Evolutionary conservation across 2,113 vertebrate species (phyloP), one percentile per base, ranked within the genome.

Genomic region (Turdus rufiventris): DNA sequence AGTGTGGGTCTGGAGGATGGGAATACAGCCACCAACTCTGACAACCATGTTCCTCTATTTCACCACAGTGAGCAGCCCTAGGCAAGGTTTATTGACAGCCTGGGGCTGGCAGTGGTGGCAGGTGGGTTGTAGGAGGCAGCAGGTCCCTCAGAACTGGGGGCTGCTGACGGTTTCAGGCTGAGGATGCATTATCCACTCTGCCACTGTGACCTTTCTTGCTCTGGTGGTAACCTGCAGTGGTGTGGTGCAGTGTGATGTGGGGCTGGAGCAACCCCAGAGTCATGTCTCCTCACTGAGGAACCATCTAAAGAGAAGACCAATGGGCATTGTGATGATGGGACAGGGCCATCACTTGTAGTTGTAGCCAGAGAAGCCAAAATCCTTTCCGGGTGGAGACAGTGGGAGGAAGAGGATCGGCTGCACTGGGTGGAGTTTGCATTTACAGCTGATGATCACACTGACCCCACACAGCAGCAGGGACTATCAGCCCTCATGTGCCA

Each of bases 321-420:
- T 2, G 8, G 48, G 28, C 6, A 4, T 6, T 6, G 53, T 17
- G 17, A 34, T n/a, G 23, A 24, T 45, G 18, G 16, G 25, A n/a
- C 40, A 42, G 10, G 63, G 71, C 33, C 8, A 16, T 84, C 79
- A 98, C 98, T 98, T 99, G 97, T 98, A 99, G 87, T 98, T 98
- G 94, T 98, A 99, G 57, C 98, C 97, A 0, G 98, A 97, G 91
- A 98, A 19, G 89, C 90, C 18, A 94, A 96, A 82, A 97, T 89
- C 47, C 97, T 98, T 91, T 97, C 97, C 21, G 98, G 94, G 67
- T 99, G 98, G 5, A 99, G 98, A 61, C 98, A 57, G 97, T 98
- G 97, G 94, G 99, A 99, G n/a, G 98, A 98, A 68, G 99, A 99
- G 14, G 93, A 97, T 34, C 98, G 98, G 71, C 97, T 98, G 88